Evolutionary conservation across 2,113 vertebrate species (phyloP).

Genomic region (Bettongia penicillata): DNA sequence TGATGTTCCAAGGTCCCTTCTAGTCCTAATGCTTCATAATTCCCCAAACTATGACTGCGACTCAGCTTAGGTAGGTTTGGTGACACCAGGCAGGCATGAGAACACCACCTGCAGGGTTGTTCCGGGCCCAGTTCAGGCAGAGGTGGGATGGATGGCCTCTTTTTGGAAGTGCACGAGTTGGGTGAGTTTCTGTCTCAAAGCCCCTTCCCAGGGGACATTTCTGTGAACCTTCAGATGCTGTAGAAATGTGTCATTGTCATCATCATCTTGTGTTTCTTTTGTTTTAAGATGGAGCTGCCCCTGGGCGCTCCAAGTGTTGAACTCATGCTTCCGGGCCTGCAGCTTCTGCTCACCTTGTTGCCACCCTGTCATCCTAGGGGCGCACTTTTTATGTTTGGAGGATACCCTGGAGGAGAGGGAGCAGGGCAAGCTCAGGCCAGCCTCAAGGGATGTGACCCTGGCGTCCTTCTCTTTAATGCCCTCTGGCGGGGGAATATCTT

Average conservation of each 20-base stretch:
- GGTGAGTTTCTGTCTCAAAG: constrained; percentile 69
- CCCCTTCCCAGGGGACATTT: constrained; percentile 6
- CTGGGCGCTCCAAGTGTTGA: constrained; percentile 19
- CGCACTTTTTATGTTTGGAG: neutral
- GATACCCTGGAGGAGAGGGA: neutral
- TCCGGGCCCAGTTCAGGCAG: neutral
- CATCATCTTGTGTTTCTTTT: constrained; percentile 52
- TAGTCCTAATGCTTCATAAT: neutral
- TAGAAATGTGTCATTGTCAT: constrained; percentile 13
- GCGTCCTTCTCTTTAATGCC: neutral
- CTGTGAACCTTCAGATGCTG: neutral
- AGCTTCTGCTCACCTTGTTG: constrained; percentile 6
- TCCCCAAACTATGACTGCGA: neutral
- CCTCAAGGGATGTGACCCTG: neutral
- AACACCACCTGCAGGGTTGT: neutral
- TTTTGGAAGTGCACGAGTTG: constrained; percentile 75
- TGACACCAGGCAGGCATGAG: neutral
- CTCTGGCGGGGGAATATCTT: neutral
- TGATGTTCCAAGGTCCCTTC: neutral
- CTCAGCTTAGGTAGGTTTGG: neutral
- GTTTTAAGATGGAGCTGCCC: constrained; percentile 5
- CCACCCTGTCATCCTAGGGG: neutral
- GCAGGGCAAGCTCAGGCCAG: neutral
- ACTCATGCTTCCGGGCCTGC: constrained; percentile 40
- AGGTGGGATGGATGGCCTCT: neutral